Base-by-base conservation (phyloP, 1,140 invertebrate genomes). In the Lepidurus couesii region DNA sequence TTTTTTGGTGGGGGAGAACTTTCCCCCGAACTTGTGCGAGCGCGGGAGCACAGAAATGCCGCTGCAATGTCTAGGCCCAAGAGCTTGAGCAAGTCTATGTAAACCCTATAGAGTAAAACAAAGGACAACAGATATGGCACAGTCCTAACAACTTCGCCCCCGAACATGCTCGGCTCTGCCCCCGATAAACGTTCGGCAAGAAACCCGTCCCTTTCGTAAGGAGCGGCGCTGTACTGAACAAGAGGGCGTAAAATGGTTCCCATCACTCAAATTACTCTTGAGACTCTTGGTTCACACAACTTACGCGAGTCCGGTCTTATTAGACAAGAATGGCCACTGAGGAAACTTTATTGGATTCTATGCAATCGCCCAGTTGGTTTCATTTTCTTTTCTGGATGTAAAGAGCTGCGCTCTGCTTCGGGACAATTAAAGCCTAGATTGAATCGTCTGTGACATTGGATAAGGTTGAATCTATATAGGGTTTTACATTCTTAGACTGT, bases 231-330 rank as follows among this genome's bases (percentile, higher is more conserved):
- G 9, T 65, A 1, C 13, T n/a, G 53, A 65, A 21, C 7, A 65
- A 34, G 34, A 13, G 16, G 53, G 53, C 53, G 53, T 65, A 65
- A 65, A 65, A 65, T 65, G 53, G 8, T 65, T 21, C n/a, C 53
- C 53, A 65, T 65, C 53, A 21, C 53, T 65, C 53, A 65, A 65
- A 65, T 65, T 65, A 65, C 53, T 65, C 53, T 21, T 65, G 53
- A 65, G 53, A 65, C 53, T 4, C 34, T n/a, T 65, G 53, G 53
- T 21, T 65, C 53, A 21, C 34, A 34, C 8, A 65, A 65, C 53
- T 65, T 21, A 65, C 5, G 53, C 16, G n/a, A 21, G 16, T 21
- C 53, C 0, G 53, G 16, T 65, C 53, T 65, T 65, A 65, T 65
- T 16, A 9, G 53, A 65, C 53, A 65, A 65, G 53, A 65, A 65